These are phyloP conservation scores for Stercorarius parasiticus DNA, from an alignment of 2,113 vertebrate genomes.

Conservation along the genomic window DNA sequence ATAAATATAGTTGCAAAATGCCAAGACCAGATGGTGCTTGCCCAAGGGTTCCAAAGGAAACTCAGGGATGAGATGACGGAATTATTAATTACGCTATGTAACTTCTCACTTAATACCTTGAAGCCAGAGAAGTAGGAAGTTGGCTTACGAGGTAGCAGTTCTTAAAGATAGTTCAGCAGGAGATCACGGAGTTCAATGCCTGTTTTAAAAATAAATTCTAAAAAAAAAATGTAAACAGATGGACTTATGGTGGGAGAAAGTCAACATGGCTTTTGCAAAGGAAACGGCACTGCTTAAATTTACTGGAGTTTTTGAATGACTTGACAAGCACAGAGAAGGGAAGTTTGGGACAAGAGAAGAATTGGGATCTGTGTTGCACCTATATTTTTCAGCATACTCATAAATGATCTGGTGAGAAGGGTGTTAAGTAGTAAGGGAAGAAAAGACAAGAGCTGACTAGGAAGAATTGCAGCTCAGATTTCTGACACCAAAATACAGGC, in stretches of 20 bases:
- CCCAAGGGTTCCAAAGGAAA: background rate
- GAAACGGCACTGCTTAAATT: background rate
- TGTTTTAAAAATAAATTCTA: background rate
- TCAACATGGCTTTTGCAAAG: background rate
- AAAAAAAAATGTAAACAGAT: background rate
- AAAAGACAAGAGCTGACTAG: background rate
- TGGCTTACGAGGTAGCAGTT: background rate
- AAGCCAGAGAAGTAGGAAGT: background rate
- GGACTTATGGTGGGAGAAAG: background rate
- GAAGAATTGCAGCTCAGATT: background rate
- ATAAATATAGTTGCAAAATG: constrained; percentile 9
- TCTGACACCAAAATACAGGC: background rate
- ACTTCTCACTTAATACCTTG: background rate
- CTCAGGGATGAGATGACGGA: rapidly evolving
- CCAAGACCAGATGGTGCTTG: constrained; percentile 30
- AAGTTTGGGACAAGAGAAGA: background rate
- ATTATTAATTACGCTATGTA: background rate
- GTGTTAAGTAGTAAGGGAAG: background rate
- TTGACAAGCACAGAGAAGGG: background rate
- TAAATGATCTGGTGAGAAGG: background rate
- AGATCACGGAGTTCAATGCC: background rate
- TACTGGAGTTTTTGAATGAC: background rate
- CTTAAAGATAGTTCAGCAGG: constrained; percentile 6
- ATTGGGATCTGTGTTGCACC: background rate
- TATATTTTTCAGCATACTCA: background rate